Evolutionary conservation across 2,888 invertebrate species (phyloP).

Genomic region (Nowickia ferox): DNA sequence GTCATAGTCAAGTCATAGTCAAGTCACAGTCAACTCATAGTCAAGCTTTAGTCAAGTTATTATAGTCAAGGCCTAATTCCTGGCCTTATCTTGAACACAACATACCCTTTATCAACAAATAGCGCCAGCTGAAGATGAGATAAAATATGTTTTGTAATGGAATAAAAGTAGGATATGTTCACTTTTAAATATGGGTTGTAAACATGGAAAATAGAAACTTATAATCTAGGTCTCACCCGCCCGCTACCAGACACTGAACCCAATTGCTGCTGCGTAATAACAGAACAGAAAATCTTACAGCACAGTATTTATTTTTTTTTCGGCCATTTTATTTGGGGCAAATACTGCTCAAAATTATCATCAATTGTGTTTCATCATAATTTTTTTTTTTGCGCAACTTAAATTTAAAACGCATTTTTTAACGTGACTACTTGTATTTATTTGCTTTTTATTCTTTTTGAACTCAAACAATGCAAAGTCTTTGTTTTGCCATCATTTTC

Average conservation of each 20-base stretch:
- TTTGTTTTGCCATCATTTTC: conserved; percentile 41
- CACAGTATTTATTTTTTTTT: background rate
- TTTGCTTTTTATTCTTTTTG: background rate
- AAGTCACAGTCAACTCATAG: too few species aligned
- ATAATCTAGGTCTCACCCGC: conserved; percentile 5
- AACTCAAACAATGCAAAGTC: conserved; percentile 13
- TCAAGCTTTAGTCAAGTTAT: too few species aligned
- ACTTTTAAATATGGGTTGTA: conserved; percentile 42
- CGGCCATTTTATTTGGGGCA: conserved; percentile 7
- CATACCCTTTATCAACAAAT: background rate
- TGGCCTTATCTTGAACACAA: background rate
- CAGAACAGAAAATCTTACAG: background rate
- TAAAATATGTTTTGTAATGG: background rate
- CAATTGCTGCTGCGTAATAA: background rate
- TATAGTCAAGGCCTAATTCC: too few species aligned
- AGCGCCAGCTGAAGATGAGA: background rate
- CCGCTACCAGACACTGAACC: background rate
- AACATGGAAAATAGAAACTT: conserved; percentile 40
- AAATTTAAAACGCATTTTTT: background rate
- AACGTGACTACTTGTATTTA: conserved; percentile 6
- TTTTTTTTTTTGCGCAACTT: background rate
- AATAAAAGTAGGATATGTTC: conserved; percentile 37
- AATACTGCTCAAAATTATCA: conserved; percentile 26
- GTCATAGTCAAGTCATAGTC: too few species aligned
- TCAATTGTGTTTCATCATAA: conserved; percentile 2